Base-by-base conservation (phyloP, 1,140 invertebrate genomes). In the Aphelenchoides besseyi region DNA sequence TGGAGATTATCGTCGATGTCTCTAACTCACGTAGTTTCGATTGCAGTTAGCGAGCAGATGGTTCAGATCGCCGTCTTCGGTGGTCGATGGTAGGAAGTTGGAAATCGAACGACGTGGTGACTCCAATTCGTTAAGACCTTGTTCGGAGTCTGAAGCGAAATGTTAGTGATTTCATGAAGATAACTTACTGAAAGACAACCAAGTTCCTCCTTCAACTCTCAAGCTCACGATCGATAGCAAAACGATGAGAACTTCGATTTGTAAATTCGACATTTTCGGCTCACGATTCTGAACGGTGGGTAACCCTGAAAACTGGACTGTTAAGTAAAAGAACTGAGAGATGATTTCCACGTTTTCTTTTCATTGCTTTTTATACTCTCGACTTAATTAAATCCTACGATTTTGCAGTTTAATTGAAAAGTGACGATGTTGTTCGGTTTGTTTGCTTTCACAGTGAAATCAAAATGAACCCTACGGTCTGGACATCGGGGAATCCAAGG, bases 151-250 rank as follows among this genome's bases (percentile, higher is more conserved):
- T 48, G 41, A 48, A 48, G 12, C 12, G 23, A 48, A 23, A 48
- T 16, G 41, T 48, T 48, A 23, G 41, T 48, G 41, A 48, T 48
- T 48, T 48, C 41, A 23, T 16, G 41, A 12, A 48, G 41, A 12
- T 23, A 28, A 59, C 55, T 59, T 59, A 59, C 55, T 59, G 55
- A 59, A 59, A 5, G 55, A 59, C 55, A 59, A 33, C 55, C 55
- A 59, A 33, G 55, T 59, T 8, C 55, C 55, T 5, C 5, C 55
- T 8, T 59, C 5, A 23, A 59, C 55, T 28, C n/a, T 5, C n/a
- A n/a, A 5, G 37, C 37, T 8, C 5, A 41, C n/a, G 37, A n/a
- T n/a, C 37, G n/a, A 41, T 41, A 41, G n/a, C 5, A 5, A 41
- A n/a, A 41, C 5, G n/a, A 41, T 8, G 37, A 41, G 37, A 41